These are phyloP conservation scores for Ginglymostoma cirratum DNA, from an alignment of 2,113 vertebrate species.

Conservation along the genomic window DNA sequence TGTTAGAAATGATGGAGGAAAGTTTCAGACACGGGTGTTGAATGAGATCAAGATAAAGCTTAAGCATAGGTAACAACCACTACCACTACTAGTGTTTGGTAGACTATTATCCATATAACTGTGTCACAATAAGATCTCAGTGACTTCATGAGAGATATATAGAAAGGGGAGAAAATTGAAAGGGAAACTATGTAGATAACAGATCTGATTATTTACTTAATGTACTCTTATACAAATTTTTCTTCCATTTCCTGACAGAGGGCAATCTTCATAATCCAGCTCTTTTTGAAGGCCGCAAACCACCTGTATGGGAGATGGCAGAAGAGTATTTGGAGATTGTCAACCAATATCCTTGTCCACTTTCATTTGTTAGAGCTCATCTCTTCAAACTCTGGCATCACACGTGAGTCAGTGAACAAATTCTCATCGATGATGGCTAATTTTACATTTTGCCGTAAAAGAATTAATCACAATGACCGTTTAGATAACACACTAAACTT, in stretches of 20 bases:
- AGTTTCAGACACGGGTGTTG: not conserved
- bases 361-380: conserved; percentile 85
- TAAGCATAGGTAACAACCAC: not conserved
- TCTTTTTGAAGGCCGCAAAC: conserved; percentile 82
- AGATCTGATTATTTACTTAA: not conserved
- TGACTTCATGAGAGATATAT: not conserved
- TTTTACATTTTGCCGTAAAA: not conserved
- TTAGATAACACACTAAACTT: not conserved
- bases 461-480: not conserved
- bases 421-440: not conserved
- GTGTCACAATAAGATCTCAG: not conserved
- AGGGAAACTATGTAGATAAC: not conserved
- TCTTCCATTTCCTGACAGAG: conserved; percentile 56
- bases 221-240: not conserved
- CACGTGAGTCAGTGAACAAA: conserved; percentile 67
- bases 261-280: conserved; percentile 95
- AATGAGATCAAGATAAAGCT: not conserved
- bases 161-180: not conserved
- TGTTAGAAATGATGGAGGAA: not conserved
- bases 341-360: conserved; percentile 69
- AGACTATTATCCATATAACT: not conserved
- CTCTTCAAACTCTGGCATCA: conserved; percentile 98
- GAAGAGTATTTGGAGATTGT: conserved; percentile 90
- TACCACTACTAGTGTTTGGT: not conserved
- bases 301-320: conserved; percentile 88